phyloP scores from a whole-genome alignment of 2,797 vertebrate genomes.

The Neomorphus geoffroyi region DNA sequence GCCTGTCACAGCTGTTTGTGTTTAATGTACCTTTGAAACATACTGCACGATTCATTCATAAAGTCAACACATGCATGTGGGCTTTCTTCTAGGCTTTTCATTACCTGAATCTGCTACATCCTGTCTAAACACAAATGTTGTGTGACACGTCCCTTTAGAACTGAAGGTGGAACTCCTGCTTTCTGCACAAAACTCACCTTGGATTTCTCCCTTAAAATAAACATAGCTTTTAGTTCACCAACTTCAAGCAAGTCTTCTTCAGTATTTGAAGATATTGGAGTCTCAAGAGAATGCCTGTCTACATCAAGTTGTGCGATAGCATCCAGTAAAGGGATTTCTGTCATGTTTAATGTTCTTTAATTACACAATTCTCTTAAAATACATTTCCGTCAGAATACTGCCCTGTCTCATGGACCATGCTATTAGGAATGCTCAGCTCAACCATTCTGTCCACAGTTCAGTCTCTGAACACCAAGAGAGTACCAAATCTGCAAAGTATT shows the following conservation, averaged over 20 bases:
- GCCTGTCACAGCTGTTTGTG: not conserved
- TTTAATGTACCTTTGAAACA: conserved; percentile 6
- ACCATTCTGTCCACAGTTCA: not conserved
- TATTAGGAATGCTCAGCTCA: not conserved
- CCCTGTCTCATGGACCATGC: not conserved
- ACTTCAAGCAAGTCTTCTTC: not conserved
- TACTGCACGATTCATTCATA: not conserved
- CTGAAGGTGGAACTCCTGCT: not conserved
- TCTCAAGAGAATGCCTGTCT: not conserved
- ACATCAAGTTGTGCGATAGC: not conserved
- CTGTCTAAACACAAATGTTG: not conserved
- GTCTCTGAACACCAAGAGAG: not conserved
- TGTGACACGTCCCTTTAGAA: not conserved
- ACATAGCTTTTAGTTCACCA: not conserved
- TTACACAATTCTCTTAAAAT: not conserved
- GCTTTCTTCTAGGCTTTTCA: not conserved
- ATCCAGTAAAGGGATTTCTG: not conserved
- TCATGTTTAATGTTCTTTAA: not conserved
- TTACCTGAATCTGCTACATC: not conserved
- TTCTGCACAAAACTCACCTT: not conserved
- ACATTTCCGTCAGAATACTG: not conserved
- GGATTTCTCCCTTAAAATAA: not conserved
- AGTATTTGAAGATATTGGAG: not conserved
- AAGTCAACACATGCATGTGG: not conserved
- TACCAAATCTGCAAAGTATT: not conserved